phyloP scores from a whole-genome alignment of 1,140 invertebrate genomes.

The Heliconius hewitsoni region DNA sequence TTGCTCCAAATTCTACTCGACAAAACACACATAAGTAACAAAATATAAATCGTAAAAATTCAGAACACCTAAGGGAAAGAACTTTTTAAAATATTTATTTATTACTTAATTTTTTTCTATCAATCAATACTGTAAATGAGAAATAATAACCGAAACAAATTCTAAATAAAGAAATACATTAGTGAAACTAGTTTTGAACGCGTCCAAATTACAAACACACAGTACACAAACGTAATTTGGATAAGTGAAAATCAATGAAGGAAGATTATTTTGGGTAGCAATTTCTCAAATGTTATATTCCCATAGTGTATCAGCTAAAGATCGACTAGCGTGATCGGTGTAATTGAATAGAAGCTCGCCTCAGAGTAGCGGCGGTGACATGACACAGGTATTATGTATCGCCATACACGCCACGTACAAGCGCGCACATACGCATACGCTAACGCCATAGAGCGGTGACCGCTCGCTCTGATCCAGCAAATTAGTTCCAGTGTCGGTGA shows the following conservation, averaged over 20 bases:
- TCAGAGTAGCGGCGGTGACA: constrained; percentile 33
- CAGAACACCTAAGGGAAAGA: too few relatives aligned
- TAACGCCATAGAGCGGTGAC: constrained; percentile 17
- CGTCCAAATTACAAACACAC: not conserved
- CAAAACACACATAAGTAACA: too few relatives aligned
- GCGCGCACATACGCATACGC: not conserved
- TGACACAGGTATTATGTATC: constrained; percentile 31
- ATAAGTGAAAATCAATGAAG: not conserved
- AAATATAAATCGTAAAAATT: too few relatives aligned
- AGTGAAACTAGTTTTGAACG: not conserved
- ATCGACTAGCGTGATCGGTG: constrained; percentile 33
- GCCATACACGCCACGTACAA: constrained; percentile 4
- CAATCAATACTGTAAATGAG: too few relatives aligned
- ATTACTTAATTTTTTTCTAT: too few relatives aligned
- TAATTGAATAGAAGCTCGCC: constrained; percentile 37
- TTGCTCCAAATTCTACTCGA: too few relatives aligned
- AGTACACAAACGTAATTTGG: not conserved
- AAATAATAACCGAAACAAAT: too few relatives aligned
- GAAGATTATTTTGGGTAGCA: not conserved
- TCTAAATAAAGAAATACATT: too few relatives aligned
- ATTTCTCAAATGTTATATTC: constrained; percentile 14
- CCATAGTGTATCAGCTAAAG: constrained; percentile 27
- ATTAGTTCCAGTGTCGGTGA: constrained; percentile 18
- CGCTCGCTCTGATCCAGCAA: constrained; percentile 21
- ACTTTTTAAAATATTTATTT: too few relatives aligned